Evolutionary conservation across 2,797 vertebrate genomes (phyloP).

Genomic region (Leptodactylus fallax): DNA sequence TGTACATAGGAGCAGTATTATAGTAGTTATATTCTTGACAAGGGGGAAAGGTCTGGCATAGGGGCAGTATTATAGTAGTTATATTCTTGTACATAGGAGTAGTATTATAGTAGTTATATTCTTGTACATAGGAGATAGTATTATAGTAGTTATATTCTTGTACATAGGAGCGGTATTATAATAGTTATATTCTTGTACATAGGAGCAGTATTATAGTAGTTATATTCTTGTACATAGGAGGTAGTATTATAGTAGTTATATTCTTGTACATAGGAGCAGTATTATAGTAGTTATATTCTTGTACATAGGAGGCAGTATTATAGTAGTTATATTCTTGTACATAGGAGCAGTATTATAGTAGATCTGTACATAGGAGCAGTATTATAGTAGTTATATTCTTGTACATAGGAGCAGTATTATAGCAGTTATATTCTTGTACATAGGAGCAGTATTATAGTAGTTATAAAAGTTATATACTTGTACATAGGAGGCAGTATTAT

Average conservation of each 20-base stretch:
- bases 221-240: conserved; percentile 11
- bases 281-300: background rate
- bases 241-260: conserved; percentile 14
- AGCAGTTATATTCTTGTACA: conserved; percentile 14
- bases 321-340: conserved; percentile 14
- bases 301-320: background rate
- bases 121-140: background rate
- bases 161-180: conserved; percentile 1
- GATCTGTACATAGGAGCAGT: background rate
- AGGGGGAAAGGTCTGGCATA: too few relatives aligned
- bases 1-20: conserved; percentile 16
- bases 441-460: conserved; percentile 10
- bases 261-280: background rate
- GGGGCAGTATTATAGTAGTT: conserved; percentile 16
- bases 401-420: conserved; percentile 4
- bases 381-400: conserved; percentile 6
- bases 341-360: background rate
- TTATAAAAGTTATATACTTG: conserved; percentile 5
- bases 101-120: conserved; percentile 20
- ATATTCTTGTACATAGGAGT: conserved; percentile 3
- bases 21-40: conserved; percentile 11
- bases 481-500: background rate
- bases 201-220: conserved; percentile 5
- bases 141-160: conserved; percentile 7
- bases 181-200: background rate